phyloP scores from a whole-genome alignment of 2,888 invertebrate genomes.

The Trachelus iudaicus region DNA sequence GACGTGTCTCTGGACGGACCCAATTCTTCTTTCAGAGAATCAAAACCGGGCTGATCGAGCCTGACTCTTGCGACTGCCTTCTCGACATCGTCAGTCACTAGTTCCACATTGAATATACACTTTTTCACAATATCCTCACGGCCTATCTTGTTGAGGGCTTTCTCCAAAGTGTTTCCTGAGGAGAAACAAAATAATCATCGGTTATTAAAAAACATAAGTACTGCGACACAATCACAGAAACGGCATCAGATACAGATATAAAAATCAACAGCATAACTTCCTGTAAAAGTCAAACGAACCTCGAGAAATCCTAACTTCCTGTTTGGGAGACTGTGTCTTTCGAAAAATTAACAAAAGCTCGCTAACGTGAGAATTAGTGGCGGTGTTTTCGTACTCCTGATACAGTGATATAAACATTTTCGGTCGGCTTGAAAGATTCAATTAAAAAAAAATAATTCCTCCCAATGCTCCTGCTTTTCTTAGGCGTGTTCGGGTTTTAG shows the following conservation, averaged over 20 bases:
- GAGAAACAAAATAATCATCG: slow-evolving; percentile 12
- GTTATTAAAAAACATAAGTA: background rate
- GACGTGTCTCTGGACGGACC: slow-evolving; percentile 81
- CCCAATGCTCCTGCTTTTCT: background rate
- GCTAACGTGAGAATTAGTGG: slow-evolving; percentile 47
- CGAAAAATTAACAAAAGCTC: slow-evolving; percentile 54
- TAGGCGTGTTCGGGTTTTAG: background rate
- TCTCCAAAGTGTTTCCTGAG: slow-evolving; percentile 79
- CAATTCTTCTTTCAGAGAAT: slow-evolving; percentile 76
- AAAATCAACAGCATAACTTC: too few relatives aligned
- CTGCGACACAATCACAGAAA: too few relatives aligned
- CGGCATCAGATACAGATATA: too few relatives aligned
- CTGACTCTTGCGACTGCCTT: slow-evolving; percentile 70
- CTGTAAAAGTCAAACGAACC: slow-evolving; percentile 38
- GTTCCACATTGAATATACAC: slow-evolving; percentile 78
- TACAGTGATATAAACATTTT: slow-evolving; percentile 57
- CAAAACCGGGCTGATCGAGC: slow-evolving; percentile 70
- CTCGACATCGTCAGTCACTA: slow-evolving; percentile 79
- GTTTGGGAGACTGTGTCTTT: slow-evolving; percentile 34
- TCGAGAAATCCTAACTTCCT: slow-evolving; percentile 36
- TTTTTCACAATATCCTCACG: slow-evolving; percentile 85
- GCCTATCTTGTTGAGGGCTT: slow-evolving; percentile 81
- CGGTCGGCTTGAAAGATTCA: slow-evolving; percentile 24
- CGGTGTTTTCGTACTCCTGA: slow-evolving; percentile 53
- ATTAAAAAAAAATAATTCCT: background rate